Percentiles rank a stretch among this genome's conserved stretches.
Conservation (phyloP, 2,797 vertebrate species). For the Neopelma chrysocephalum region DNA sequence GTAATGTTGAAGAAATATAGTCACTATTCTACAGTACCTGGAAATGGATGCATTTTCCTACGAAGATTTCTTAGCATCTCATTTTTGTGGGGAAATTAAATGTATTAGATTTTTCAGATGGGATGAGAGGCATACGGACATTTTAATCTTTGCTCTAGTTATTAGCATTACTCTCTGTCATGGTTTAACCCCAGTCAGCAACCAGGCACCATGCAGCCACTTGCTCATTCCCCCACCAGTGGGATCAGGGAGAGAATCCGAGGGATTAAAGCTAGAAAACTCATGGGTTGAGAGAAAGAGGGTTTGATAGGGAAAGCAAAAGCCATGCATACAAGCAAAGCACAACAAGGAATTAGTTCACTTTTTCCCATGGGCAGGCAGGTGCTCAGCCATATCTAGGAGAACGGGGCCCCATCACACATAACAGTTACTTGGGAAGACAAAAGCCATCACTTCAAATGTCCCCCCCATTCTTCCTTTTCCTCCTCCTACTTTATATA, state of each 20-base stretch:
- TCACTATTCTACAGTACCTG: not conserved
- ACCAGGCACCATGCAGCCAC: not conserved
- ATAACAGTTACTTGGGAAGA: not conserved
- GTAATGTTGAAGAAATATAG: not conserved
- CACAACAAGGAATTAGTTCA: not conserved
- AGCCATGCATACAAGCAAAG: not conserved
- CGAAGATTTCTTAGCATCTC: not conserved
- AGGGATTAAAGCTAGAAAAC: not conserved
- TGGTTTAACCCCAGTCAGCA: not conserved
- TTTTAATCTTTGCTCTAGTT: not conserved
- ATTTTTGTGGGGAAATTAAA: not conserved
- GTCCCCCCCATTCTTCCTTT: not conserved
- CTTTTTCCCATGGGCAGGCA: not conserved
- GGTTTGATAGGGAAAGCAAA: not conserved
- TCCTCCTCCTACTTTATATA: not conserved
- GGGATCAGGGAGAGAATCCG: not conserved
- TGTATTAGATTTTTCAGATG: not conserved
- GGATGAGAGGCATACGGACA: not conserved
- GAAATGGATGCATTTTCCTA: not conserved
- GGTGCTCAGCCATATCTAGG: not conserved
- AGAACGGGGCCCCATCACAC: not conserved
- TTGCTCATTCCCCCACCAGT: not conserved
- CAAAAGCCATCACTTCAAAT: not conserved
- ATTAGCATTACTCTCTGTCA: not conserved
- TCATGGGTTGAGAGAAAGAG: not conserved